These are phyloP conservation scores for Pandemis corylana DNA, from an alignment of 2,888 invertebrate genomes.

Conservation along the genomic window DNA sequence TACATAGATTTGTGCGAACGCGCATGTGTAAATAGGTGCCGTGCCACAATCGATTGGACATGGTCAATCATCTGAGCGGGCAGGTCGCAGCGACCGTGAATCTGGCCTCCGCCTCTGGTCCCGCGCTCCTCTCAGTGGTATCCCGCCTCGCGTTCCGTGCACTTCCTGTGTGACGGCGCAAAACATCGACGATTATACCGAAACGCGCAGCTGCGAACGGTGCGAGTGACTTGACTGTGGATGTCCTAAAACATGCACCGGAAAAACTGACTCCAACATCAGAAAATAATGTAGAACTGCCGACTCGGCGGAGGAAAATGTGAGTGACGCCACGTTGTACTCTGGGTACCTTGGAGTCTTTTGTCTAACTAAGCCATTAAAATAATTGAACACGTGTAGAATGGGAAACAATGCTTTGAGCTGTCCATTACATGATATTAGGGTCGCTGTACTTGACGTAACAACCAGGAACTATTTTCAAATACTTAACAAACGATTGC, in stretches of 20 bases:
- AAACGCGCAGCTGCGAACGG: slow-evolving; percentile 18
- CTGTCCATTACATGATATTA: background rate
- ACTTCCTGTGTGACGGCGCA: slow-evolving; percentile 61
- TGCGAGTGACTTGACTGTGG: slow-evolving; percentile 47
- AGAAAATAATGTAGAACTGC: slow-evolving; percentile 79
- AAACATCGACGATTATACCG: slow-evolving; percentile 40
- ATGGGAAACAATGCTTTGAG: background rate
- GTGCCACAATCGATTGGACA: slow-evolving; percentile 78
- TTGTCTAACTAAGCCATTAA: slow-evolving; percentile 16
- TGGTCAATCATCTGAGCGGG: slow-evolving; percentile 77
- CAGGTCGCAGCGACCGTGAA: slow-evolving; percentile 82
- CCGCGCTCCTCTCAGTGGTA: slow-evolving; percentile 67
- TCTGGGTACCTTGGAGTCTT: slow-evolving; percentile 11
- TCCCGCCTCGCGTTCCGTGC: slow-evolving; percentile 70
- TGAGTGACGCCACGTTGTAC: slow-evolving; percentile 60
- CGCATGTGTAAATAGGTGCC: slow-evolving; percentile 70
- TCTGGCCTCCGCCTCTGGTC: slow-evolving; percentile 60
- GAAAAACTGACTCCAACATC: slow-evolving; percentile 59
- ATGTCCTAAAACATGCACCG: slow-evolving; percentile 52
- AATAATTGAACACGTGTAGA: slow-evolving; percentile 1
- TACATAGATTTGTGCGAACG: slow-evolving; percentile 53
- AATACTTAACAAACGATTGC: background rate
- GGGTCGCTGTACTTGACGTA: background rate
- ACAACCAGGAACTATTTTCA: background rate
- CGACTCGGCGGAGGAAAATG: slow-evolving; percentile 77